Base-by-base conservation (phyloP, 2,113 vertebrate species). In the Pituophis catenifer region DNA sequence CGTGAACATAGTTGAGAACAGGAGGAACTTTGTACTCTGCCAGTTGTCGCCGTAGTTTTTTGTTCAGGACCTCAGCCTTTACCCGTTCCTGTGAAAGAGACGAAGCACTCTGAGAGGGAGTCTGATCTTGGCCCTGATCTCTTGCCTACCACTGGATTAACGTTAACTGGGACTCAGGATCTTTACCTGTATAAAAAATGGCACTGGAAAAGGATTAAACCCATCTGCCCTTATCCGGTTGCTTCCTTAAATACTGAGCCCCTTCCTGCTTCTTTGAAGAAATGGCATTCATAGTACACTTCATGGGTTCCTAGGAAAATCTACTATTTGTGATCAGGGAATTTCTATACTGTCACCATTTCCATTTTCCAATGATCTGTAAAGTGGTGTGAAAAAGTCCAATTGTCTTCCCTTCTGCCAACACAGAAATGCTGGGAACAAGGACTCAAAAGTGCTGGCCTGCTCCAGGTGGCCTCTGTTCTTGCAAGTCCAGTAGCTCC, bases 1-100 rank as follows among this genome's bases (percentile, higher is more conserved):
- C 96, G 53, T 57, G 90, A 52, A 98, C 58, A 0, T 98, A 98
- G 62, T 95, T 19, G 94, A 98, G 94, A 38, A 98, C 97, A 0
- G 94, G 93, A 0, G 98, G 98, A 0, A 94, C 96, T 0, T 86
- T 53, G 95, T 96, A 98, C 54, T 98, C 95, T 0, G 96, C 92
- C 89, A 98, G 95, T 93, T 97, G 97, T 62, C 92, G 96, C 90
- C 92, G 94, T 17, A 98, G 92, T 93, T 95, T 95, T 94, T 24
- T 89, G 90, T 98, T 98, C 89, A 96, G 0, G 7, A 53, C 17
- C 91, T 98, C 94, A 0, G 97, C 98, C 90, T 97, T 96, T 52
- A 93, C 95, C 85, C 95, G 86, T 93, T 98, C 98, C 98, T 98
- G 92, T 9, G 15, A 0, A 15, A 94, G 57, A 26, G 95, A 92